Base-by-base conservation (phyloP, 2,888 invertebrate genomes). In the Plemyria rubiginata region DNA sequence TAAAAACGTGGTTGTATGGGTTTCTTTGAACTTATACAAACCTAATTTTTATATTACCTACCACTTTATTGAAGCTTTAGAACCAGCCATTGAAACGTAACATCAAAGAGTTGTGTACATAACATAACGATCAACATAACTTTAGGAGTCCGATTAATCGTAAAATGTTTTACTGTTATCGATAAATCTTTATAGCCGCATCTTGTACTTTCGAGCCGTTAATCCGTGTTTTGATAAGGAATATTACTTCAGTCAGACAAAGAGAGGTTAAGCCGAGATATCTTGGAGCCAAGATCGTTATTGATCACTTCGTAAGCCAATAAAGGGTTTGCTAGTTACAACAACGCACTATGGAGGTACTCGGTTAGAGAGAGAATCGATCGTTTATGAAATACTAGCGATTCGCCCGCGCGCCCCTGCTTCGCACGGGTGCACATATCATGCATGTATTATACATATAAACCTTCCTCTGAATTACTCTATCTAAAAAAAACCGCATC, bases 241-340 rank as follows among this genome's bases (percentile, higher is more conserved):
- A 68, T 74, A 81, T 78, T 75, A 78, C 76, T 78, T 79, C 75
- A 78, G 75, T 79, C 75, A 78, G 75, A 70, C 75, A 74, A 80
- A 81, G 75, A 79, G 69, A 73, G 69, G 67, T 69, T 80, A 79
- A 83, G 80, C 78, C 77, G 67, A 68, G 67, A 71, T 71, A 75
- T 77, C 74, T 72, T 65, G 62, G 67, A 51, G 48, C 46, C 36
- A 46, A 29, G 53, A 45, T 60, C 43, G 16, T 29, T 57, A 54
- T 60, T 43, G 45, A 60, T 55, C 50, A 55, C 22, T 46, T 52
- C 28, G 13, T 38, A 63, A 46, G 13, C 16, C 12, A 55, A 52
- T 55, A 59, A 32, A 11, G 32, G 40, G n/a, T 29, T 46, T 13
- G 13, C 13, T 4, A 38, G 7, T 15, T 43, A 43, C 16, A 8